Conservation (phyloP, 2,888 invertebrate species). For the Oxycera nigricornis region DNA sequence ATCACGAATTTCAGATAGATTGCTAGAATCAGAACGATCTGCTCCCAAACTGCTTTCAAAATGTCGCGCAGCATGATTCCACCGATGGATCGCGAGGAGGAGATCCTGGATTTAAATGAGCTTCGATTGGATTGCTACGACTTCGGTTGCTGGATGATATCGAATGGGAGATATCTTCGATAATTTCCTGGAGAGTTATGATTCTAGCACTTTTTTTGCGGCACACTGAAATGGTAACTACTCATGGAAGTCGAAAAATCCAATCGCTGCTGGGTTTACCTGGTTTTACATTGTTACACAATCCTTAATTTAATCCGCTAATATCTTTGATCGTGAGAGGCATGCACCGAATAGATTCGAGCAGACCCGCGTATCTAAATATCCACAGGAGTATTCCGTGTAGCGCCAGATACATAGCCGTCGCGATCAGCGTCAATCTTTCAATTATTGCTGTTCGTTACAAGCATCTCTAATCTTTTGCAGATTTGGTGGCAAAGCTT, state of each 20-base stretch:
- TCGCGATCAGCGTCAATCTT: conserved; percentile 8
- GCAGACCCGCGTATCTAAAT: no score
- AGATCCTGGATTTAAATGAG: neutral
- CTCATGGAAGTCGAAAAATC: no score
- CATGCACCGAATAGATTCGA: no score
- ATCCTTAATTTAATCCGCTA: neutral
- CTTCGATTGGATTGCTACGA: no score
- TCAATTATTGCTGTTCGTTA: neutral
- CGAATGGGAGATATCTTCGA: no score
- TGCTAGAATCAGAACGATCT: conserved; percentile 50
- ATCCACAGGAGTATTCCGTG: no score
- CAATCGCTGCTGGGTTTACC: no score
- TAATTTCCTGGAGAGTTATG: no score
- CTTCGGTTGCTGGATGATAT: no score
- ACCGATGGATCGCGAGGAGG: neutral
- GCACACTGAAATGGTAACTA: no score
- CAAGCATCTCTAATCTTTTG: conserved; percentile 10
- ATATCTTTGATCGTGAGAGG: neutral
- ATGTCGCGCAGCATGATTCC: neutral
- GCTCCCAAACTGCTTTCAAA: neutral
- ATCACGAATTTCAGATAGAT: conserved; percentile 58
- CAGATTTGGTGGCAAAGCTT: conserved; percentile 17
- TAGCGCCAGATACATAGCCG: no score
- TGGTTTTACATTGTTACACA: neutral
- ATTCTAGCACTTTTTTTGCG: no score